phyloP scores from a whole-genome alignment of 2,113 vertebrate genomes.

The Protobothrops mucrosquamatus region DNA sequence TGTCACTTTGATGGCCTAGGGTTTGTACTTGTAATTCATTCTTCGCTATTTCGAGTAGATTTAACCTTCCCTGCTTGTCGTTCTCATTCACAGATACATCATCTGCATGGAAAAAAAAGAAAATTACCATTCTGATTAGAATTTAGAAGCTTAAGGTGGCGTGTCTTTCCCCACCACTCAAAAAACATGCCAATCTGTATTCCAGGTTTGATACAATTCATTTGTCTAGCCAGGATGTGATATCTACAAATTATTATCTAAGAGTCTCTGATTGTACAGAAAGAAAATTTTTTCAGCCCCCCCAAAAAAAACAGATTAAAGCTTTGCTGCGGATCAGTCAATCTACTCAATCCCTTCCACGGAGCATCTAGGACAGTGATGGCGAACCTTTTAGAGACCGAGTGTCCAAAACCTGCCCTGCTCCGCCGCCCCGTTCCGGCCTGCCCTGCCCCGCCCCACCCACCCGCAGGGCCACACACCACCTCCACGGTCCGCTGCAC shows the following conservation, averaged over 20 bases:
- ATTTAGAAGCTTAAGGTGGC: background rate
- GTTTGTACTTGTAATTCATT: too few species aligned
- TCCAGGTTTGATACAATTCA: background rate
- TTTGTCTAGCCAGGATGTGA: background rate
- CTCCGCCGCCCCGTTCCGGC: too few species aligned
- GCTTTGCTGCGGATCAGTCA: background rate
- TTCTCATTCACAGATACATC: background rate
- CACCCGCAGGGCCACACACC: too few species aligned
- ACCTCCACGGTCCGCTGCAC: too few species aligned
- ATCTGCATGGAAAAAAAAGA: background rate
- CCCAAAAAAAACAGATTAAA: background rate
- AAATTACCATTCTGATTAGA: background rate
- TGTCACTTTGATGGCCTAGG: too few species aligned
- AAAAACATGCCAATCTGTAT: background rate
- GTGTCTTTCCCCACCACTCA: too few species aligned
- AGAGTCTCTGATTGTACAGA: background rate
- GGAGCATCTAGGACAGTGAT: background rate
- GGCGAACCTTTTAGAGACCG: too few species aligned
- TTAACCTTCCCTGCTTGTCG: too few species aligned
- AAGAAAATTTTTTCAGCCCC: background rate
- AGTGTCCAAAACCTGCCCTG: too few species aligned
- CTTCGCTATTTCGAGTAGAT: too few species aligned
- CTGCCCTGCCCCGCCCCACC: too few species aligned
- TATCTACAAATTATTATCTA: background rate
- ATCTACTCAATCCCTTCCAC: background rate